Base-by-base conservation (phyloP, 2,113 vertebrate species). In the Salvator merianae region DNA sequence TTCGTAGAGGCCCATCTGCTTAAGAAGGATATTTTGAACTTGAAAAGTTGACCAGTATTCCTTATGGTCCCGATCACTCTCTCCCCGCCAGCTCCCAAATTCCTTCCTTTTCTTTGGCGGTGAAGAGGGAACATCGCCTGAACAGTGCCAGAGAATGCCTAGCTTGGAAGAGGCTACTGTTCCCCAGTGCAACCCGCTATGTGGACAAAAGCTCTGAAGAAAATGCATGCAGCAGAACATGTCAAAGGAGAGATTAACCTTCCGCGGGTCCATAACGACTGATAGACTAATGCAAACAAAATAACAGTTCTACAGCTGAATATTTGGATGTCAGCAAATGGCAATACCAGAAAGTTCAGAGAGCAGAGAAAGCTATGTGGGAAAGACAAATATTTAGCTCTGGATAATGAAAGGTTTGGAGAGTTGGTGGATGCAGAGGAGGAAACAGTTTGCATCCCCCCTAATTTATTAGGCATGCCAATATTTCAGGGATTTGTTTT, bases 191-290 rank as follows among this genome's bases (percentile, higher is more conserved):
- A 47, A 22, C 30, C 59, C 13, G 80, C 59, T 34, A 63, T 70
- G 59, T 8, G 6, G 62, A 77, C 0, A 34, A 30, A 5, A 47
- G 43, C 40, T 24, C 78, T 47, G 79, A 87, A 89, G 75, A 90
- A 59, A 90, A 94, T 90, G 77, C 71, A 76, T 87, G 0, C 9
- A 91, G 85, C 85, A 87, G 91, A 84, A 94, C 86, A 69, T 87
- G 82, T 84, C 0, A 73, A 79, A 84, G 84, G 62, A 81, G 79
- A 83, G 85, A 77, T 90, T 87, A 88, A 90, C 79, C 84, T 89
- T 40, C 18, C 32, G 47, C 55, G 63, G 43, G 75, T 38, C 80
- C 18, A 50, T 55, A 59, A 8, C 28, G 0, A 0, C 0, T 0
- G 77, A 53, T 76, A 66, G n/a, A 77, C 13, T 26, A 30, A 30